Evolutionary conservation across 2,888 invertebrate genomes (phyloP).

Genomic region (Meandrusa payeni): DNA sequence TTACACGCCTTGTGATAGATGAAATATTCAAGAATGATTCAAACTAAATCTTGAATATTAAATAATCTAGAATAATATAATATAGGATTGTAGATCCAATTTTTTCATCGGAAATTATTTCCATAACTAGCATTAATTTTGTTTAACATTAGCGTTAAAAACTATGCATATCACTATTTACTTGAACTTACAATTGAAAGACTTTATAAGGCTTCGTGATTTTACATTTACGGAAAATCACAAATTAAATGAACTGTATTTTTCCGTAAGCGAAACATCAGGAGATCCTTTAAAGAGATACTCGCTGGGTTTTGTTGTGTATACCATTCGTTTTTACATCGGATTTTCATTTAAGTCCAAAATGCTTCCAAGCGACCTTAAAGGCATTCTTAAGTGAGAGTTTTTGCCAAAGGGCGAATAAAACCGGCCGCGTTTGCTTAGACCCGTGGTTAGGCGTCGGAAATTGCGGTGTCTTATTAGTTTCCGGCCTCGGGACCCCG

Average conservation of each 20-base stretch:
- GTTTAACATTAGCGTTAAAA: no score
- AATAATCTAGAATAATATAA: no score
- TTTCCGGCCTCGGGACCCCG: constrained; percentile 52
- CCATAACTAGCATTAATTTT: no score
- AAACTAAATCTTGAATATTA: no score
- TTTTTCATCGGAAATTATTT: no score
- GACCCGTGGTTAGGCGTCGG: constrained; percentile 52
- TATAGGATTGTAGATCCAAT: no score
- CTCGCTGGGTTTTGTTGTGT: constrained; percentile 7
- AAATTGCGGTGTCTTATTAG: constrained; percentile 74
- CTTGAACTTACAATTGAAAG: no score
- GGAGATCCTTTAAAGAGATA: constrained; percentile 1
- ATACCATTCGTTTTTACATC: constrained; percentile 11
- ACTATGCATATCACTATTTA: no score
- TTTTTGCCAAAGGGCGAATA: constrained; percentile 49
- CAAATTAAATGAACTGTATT: background rate
- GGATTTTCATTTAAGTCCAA: constrained; percentile 21
- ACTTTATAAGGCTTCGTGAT: no score
- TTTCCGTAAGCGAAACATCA: background rate
- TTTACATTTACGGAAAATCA: no score
- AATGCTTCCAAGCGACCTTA: constrained; percentile 26
- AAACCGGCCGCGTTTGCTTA: constrained; percentile 58
- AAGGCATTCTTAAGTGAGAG: constrained; percentile 44
- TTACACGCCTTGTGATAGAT: background rate
- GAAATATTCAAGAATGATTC: background rate